Evolutionary conservation across 2,888 invertebrate genomes (phyloP).

Genomic region (Noctua fimbriata): DNA sequence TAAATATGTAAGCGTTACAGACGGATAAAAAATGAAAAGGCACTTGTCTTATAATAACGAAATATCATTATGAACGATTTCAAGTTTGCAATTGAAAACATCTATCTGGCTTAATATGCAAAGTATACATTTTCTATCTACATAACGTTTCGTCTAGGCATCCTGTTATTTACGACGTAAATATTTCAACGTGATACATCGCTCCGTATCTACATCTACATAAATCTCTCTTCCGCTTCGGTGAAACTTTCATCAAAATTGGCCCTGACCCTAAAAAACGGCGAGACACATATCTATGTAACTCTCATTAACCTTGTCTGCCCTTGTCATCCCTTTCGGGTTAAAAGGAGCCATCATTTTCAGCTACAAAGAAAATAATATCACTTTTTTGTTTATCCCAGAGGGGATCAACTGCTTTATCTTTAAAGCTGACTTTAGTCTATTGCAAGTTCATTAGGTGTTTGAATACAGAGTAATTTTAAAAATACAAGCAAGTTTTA

Average conservation of each 20-base stretch:
- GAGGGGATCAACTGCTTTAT: conserved; percentile 18
- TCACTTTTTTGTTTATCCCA: conserved; percentile 12
- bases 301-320: conserved; percentile 53
- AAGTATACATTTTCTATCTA: neutral
- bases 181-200: conserved; percentile 22
- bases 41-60: neutral
- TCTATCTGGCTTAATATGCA: neutral
- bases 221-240: conserved; percentile 27
- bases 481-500: conserved; percentile 7
- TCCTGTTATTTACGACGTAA: neutral
- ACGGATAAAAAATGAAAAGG: neutral
- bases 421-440: conserved; percentile 21
- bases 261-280: conserved; percentile 13
- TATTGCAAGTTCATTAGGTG: conserved; percentile 10
- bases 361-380: conserved; percentile 32
- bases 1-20: neutral
- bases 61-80: neutral
- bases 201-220: neutral
- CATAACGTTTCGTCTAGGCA: neutral
- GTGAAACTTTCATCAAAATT: conserved; percentile 27
- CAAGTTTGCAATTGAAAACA: neutral
- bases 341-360: conserved; percentile 20
- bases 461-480: neutral
- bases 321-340: conserved; percentile 53
- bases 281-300: conserved; percentile 28